phyloP scores from a whole-genome alignment of 1,140 invertebrate genomes.

The Seison nebaliae region DNA sequence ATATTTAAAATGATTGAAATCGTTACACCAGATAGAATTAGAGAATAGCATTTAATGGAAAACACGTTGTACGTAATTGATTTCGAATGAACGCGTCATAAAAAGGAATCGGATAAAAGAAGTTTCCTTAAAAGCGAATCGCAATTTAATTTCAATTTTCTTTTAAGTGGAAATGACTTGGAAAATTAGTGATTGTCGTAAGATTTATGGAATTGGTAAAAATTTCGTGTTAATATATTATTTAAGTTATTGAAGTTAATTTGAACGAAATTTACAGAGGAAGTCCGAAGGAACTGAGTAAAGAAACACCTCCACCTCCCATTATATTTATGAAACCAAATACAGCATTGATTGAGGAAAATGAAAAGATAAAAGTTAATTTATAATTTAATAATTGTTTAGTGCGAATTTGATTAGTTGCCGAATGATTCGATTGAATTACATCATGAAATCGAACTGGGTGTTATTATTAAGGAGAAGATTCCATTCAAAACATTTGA shows the following conservation, averaged over 20 bases:
- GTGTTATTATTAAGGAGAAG: constrained; percentile 45
- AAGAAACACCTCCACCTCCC: constrained; percentile 1
- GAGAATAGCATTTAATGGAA: too few species aligned
- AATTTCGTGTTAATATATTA: constrained; percentile 2
- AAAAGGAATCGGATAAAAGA: too few species aligned
- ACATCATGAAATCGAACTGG: constrained; percentile 52
- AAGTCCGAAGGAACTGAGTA: constrained; percentile 9
- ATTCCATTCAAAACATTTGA: too few species aligned
- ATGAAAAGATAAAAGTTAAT: neutral
- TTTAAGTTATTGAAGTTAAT: neutral
- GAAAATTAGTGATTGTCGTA: too few species aligned
- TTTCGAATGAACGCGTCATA: too few species aligned
- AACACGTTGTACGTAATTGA: too few species aligned
- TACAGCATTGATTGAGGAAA: constrained; percentile 9
- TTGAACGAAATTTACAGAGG: constrained; percentile 3
- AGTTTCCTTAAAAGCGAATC: too few species aligned
- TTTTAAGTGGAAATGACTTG: too few species aligned
- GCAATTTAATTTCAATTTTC: too few species aligned
- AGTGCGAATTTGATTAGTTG: constrained; percentile 12
- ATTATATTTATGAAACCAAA: constrained; percentile 9
- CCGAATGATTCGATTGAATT: constrained; percentile 37
- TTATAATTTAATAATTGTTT: neutral
- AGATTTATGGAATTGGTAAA: constrained; percentile 9
- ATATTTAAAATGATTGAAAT: too few species aligned
- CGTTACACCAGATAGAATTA: too few species aligned